Conservation (phyloP, 2,888 invertebrate genomes). For the Pachliopta kotzebuea region DNA sequence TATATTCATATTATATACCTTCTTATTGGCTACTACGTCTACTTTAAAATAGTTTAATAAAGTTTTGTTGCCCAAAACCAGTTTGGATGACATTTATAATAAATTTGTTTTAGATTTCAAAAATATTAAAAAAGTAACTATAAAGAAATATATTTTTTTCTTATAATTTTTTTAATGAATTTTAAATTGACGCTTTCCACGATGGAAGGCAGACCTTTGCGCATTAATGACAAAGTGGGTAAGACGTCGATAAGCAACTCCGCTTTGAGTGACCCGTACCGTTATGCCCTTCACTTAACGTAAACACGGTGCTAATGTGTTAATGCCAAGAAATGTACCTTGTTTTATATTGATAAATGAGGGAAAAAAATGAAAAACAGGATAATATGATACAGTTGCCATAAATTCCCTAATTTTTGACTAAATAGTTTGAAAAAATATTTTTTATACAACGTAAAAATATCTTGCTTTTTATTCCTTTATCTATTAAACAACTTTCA, state of each 20-base stretch:
- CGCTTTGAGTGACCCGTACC: constrained; percentile 10
- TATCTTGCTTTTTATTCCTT: no score
- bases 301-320: constrained; percentile 13
- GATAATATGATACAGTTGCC: neutral
- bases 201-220: constrained; percentile 8
- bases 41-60: no score
- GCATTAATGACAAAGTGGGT: constrained; percentile 7
- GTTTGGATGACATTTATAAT: no score
- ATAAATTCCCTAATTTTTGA: no score
- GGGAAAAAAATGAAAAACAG: neutral
- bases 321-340: constrained; percentile 8
- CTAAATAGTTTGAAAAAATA: no score
- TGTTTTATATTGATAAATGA: neutral
- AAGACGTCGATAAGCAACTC: constrained; percentile 13
- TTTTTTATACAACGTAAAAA: no score
- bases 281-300: constrained; percentile 27
- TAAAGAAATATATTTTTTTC: neutral
- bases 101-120: no score
- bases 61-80: no score
- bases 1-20: no score
- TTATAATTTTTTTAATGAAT: neutral
- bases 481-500: no score
- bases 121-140: no score
- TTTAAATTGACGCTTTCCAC: constrained; percentile 11
- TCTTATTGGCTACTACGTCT: no score